phyloP scores from a whole-genome alignment of 2,888 invertebrate genomes.

The Reticulitermes lucifugus region DNA sequence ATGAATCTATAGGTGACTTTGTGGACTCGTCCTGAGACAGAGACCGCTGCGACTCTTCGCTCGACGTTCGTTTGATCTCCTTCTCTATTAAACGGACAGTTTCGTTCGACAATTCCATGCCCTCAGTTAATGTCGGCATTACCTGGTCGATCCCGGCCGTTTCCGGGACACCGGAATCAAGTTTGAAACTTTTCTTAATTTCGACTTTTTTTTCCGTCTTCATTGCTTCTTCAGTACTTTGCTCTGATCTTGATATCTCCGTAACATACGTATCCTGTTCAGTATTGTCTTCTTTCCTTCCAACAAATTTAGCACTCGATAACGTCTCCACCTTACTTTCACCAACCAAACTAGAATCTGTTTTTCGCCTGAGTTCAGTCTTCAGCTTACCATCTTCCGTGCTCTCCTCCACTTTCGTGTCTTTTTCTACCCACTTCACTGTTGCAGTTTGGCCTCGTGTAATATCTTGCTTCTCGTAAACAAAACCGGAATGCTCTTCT shows the following conservation, averaged over 20 bases:
- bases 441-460: constrained; percentile 59
- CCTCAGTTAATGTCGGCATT: constrained; percentile 38
- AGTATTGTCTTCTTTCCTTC: constrained; percentile 53
- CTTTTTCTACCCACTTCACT: constrained; percentile 55
- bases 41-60: constrained; percentile 61
- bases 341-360: constrained; percentile 63
- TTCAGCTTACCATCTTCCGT: constrained; percentile 61
- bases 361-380: constrained; percentile 62
- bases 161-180: constrained; percentile 25
- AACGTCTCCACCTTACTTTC: constrained; percentile 55
- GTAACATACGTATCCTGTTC: constrained; percentile 53
- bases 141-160: constrained; percentile 33
- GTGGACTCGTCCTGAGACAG: constrained; percentile 60
- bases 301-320: constrained; percentile 54
- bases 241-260: constrained; percentile 52
- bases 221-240: constrained; percentile 52
- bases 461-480: constrained; percentile 56
- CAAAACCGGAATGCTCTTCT: constrained; percentile 57
- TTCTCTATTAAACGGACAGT: constrained; percentile 49
- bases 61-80: constrained; percentile 62
- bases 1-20: constrained; percentile 69
- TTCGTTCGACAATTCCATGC: constrained; percentile 39
- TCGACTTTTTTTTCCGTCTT: constrained; percentile 51
- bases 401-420: constrained; percentile 56
- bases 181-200: constrained; percentile 42